Evolutionary conservation across 2,113 vertebrate genomes (phyloP).

Genomic region (Tylochromis polylepis): DNA sequence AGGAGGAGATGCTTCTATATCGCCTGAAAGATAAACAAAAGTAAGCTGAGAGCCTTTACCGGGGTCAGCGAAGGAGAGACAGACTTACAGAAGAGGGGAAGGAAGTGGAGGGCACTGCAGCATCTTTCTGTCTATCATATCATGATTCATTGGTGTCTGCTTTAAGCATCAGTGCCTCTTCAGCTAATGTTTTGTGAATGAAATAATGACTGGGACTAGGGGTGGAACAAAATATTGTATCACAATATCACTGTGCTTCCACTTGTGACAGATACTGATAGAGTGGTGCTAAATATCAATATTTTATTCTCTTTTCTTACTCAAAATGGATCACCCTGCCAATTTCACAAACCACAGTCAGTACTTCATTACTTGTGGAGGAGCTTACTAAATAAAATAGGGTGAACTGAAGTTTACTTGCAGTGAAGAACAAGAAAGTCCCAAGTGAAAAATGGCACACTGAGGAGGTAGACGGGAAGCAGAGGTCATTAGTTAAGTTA

Average conservation of each 20-base stretch:
- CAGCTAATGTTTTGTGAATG: neutral
- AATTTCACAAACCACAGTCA: neutral
- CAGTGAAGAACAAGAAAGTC: neutral
- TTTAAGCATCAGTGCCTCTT: neutral
- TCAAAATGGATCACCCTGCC: neutral
- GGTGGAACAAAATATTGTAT: neutral
- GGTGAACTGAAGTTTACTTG: neutral
- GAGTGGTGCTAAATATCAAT: neutral
- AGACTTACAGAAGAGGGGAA: neutral
- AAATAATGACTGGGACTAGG: neutral
- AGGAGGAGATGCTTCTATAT: conserved; percentile 3
- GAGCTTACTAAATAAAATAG: neutral
- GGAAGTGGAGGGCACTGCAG: conserved; percentile 16
- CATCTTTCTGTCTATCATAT: conserved; percentile 6
- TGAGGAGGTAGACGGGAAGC: neutral
- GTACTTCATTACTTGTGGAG: neutral
- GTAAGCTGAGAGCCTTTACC: conserved; percentile 1
- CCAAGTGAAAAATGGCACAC: neutral
- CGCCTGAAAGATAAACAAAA: conserved; percentile 56
- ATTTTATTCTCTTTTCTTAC: neutral
- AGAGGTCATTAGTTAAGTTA: neutral
- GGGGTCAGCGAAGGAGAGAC: conserved; percentile 6
- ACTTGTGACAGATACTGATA: neutral
- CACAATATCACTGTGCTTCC: neutral
- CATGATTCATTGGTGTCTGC: conserved; percentile 5